Evolutionary conservation across 2,888 invertebrate species (phyloP).

Genomic region (Leuctra nigra): DNA sequence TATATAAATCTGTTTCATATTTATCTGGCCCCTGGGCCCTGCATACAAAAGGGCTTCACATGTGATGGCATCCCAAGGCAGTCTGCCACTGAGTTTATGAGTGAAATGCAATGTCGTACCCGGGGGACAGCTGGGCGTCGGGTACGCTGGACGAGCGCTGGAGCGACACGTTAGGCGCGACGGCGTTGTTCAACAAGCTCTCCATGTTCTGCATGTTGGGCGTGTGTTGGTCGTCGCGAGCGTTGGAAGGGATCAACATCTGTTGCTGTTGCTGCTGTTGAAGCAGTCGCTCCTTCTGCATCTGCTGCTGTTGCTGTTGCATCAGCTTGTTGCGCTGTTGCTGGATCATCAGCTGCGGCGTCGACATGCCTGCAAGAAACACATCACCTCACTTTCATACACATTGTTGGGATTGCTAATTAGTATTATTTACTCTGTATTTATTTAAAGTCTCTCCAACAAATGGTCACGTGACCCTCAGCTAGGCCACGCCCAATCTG

Average conservation of each 20-base stretch:
- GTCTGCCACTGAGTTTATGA: too few relatives aligned
- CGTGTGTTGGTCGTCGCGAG: slow-evolving; percentile 53
- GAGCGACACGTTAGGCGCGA: slow-evolving; percentile 85
- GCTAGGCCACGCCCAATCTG: too few relatives aligned
- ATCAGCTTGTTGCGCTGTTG: slow-evolving; percentile 42
- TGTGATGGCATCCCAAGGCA: too few relatives aligned
- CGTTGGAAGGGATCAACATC: slow-evolving; percentile 71
- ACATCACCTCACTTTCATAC: not conserved
- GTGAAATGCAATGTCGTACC: too few relatives aligned
- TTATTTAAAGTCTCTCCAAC: too few relatives aligned
- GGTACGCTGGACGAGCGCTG: slow-evolving; percentile 45
- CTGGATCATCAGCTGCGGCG: slow-evolving; percentile 38
- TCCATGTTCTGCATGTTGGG: slow-evolving; percentile 64
- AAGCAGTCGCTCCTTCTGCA: slow-evolving; percentile 58
- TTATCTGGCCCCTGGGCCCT: too few relatives aligned
- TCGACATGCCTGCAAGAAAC: not conserved
- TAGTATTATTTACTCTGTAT: too few relatives aligned
- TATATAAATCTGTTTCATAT: too few relatives aligned
- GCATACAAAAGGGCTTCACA: too few relatives aligned
- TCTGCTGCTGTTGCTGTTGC: slow-evolving; percentile 48
- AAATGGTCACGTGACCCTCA: too few relatives aligned
- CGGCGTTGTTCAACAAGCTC: slow-evolving; percentile 75
- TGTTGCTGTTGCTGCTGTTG: slow-evolving; percentile 77
- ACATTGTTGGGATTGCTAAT: slow-evolving; percentile 25
- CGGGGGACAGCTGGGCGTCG: slow-evolving; percentile 56